Evolutionary conservation across 1,140 invertebrate species (phyloP).

Genomic region (Pomphorhynchus laevis): DNA sequence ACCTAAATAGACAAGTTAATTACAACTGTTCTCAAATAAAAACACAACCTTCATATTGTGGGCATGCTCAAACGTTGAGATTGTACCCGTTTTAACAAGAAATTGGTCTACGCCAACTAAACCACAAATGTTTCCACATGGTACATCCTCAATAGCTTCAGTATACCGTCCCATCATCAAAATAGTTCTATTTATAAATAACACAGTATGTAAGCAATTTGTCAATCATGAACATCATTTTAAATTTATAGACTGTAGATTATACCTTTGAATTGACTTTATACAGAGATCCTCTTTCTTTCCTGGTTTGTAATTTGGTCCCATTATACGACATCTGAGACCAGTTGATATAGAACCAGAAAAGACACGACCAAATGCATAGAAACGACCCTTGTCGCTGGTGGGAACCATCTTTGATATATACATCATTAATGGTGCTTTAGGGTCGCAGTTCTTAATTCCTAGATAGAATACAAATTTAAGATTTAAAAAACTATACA

Average conservation of each 20-base stretch:
- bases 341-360: constrained; percentile 62
- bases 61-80: constrained; percentile 90
- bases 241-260: neutral
- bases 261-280: constrained; percentile 54
- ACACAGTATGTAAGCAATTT: constrained; percentile 3
- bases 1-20: constrained; percentile 11
- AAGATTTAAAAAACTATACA: neutral
- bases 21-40: neutral
- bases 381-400: constrained; percentile 91
- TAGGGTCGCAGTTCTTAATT: constrained; percentile 53
- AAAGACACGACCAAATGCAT: constrained; percentile 96
- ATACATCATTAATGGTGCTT: constrained; percentile 97
- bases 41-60: constrained; percentile 45
- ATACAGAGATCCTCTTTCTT: constrained; percentile 96
- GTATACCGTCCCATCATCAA: constrained; percentile 99
- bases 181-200: constrained; percentile 35
- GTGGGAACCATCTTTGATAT: constrained; percentile 99
- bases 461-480: constrained; percentile 12
- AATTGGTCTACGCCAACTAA: constrained; percentile 96
- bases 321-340: constrained; percentile 37
- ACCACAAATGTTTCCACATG: constrained; percentile 95
- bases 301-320: constrained; percentile 72
- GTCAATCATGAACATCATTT: neutral
- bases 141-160: constrained; percentile 94
- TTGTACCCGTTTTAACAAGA: constrained; percentile 91